Base-by-base conservation (phyloP, 1,140 invertebrate species). In the Monomorium pharaonis region DNA sequence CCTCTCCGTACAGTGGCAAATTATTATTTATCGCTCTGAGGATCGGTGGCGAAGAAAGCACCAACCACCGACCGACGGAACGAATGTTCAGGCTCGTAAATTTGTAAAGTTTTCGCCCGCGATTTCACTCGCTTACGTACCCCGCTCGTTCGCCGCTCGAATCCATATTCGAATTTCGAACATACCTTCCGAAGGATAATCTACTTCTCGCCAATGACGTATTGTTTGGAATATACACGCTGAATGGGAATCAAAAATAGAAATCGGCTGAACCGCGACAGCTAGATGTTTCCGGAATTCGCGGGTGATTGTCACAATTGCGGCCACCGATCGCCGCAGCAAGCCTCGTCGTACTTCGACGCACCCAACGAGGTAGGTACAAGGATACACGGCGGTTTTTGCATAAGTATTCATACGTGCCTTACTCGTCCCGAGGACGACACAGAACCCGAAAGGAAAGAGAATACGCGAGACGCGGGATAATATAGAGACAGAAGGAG, bases 11-110 rank as follows among this genome's bases (percentile, higher is more conserved):
- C 33, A 58, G 33, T 89, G 89, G 89, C 88, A 89, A 89, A 90
- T 90, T 89, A 90, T 90, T 90, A 90, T 90, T 90, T 90, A 89
- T 89, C 85, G 72, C n/a, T 16, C 58, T 16, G 58, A 67, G 62
- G 44, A 85, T 80, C 24, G 42, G 30, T n/a, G 44, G 49, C 75
- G 84, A 42, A 49, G 33, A 62, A 63, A 67, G 84, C 84, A 67
- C 5, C 84, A 88, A 86, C 86, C 87, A 86, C 86, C 87, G 87
- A 74, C 72, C 47, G 51, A 86, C 72, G 87, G 88, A 89, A 89
- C 83, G 87, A 88, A 83, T 51, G 83, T 69, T n/a, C 47, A 10
- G 24, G 69, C 12, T 30, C 70, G 86, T 89, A 89, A 89, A 89
- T 89, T 89, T n/a, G n/a, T n/a, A n/a, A n/a, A n/a, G 83, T 49